Conservation (phyloP, 1,140 invertebrate species). For the Vollenhovia emeryi region DNA sequence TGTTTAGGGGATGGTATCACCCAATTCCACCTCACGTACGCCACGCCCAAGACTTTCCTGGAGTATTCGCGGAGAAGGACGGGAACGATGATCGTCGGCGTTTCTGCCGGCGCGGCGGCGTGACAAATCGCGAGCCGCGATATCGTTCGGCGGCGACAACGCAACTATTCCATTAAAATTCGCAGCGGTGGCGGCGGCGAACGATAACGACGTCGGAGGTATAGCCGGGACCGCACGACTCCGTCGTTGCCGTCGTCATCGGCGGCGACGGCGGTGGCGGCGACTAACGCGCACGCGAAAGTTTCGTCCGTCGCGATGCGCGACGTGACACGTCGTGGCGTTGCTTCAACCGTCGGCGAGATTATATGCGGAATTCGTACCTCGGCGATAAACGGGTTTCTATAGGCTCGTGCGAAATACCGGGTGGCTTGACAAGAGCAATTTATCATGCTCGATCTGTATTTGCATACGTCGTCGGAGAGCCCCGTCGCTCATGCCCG, state of each 20-base stretch:
- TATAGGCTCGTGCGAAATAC: slow-evolving; percentile 84
- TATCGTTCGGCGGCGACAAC: slow-evolving; percentile 41
- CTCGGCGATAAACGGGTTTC: slow-evolving; percentile 77
- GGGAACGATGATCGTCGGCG: slow-evolving; percentile 18
- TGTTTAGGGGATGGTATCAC: not conserved
- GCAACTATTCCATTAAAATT: slow-evolving; percentile 61
- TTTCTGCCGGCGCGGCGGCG: slow-evolving; percentile 31
- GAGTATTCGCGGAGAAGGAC: not conserved
- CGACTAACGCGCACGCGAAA: slow-evolving; percentile 53
- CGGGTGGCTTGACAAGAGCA: slow-evolving; percentile 85
- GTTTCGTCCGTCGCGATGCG: slow-evolving; percentile 48
- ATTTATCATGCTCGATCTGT: slow-evolving; percentile 86
- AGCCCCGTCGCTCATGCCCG: slow-evolving; percentile 80
- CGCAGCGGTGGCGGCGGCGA: slow-evolving; percentile 27
- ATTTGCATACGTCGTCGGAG: slow-evolving; percentile 86
- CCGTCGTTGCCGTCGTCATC: not conserved
- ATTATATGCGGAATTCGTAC: slow-evolving; percentile 80
- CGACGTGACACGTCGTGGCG: slow-evolving; percentile 43
- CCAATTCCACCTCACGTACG: slow-evolving; percentile 11
- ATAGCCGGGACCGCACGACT: not conserved
- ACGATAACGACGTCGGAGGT: slow-evolving; percentile 31
- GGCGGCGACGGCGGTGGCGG: not conserved
- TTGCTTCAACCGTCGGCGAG: slow-evolving; percentile 74
- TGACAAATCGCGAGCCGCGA: slow-evolving; percentile 49
- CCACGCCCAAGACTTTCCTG: not conserved